A percentile compares a stretch with the other conserved stretches of the same genome.
Conservation (phyloP, 37 sponge, comb jelly and placozoan species). For the Chondrilla cf. caribensis region DNA sequence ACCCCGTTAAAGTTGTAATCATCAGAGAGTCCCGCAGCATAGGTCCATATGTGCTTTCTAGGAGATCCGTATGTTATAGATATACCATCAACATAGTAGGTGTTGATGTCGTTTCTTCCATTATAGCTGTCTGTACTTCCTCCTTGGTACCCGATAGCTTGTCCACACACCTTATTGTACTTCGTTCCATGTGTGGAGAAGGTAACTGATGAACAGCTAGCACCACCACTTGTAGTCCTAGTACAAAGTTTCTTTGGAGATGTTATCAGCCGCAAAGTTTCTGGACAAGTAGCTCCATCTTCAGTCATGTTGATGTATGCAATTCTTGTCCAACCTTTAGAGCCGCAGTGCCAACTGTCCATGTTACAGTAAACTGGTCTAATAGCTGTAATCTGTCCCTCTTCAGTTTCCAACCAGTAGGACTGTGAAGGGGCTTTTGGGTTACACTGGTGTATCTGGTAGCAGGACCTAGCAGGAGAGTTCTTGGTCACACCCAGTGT, state of each 20-base stretch:
- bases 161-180: conserved; percentile 13
- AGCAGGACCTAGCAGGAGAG: not conserved
- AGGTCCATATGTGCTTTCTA: too few species aligned
- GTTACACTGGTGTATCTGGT: not conserved
- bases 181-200: not conserved
- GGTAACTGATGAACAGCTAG: not conserved
- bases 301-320: conserved; percentile 36
- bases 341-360: not conserved
- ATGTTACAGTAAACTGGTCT: not conserved
- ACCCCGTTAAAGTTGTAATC: too few species aligned
- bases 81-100: too few species aligned
- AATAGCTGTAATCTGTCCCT: too few species aligned
- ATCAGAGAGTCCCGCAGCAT: too few species aligned
- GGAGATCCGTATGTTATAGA: too few species aligned
- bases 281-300: not conserved
- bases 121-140: not conserved
- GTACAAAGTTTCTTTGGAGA: conserved; percentile 6
- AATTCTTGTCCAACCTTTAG: conserved; percentile 25
- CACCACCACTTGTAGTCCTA: not conserved
- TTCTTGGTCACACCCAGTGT: not conserved
- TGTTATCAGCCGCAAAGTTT: not conserved
- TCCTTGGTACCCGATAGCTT: not conserved
- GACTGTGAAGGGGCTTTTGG: not conserved
- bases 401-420: not conserved
- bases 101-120: not conserved